phyloP scores from a whole-genome alignment of 2,888 invertebrate species.

The Luperina nickerlii region DNA sequence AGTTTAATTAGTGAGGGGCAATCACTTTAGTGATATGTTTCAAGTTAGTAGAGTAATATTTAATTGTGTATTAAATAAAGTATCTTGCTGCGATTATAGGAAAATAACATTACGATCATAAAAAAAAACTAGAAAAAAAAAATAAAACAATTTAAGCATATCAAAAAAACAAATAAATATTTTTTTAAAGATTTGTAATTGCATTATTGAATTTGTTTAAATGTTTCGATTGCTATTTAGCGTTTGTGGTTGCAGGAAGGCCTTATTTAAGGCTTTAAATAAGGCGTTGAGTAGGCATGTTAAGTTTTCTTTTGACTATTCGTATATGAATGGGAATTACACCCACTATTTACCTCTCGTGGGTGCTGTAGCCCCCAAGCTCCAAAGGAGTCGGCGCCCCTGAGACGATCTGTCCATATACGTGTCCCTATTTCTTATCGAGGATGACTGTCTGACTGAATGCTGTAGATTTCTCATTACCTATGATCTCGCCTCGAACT shows the following conservation, averaged over 20 bases:
- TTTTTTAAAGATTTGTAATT: too few relatives aligned
- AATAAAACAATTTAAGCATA: too few relatives aligned
- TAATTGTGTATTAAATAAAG: background rate
- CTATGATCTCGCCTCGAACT: background rate
- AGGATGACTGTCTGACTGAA: background rate
- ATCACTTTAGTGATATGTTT: constrained; percentile 17
- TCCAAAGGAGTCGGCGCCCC: too few relatives aligned
- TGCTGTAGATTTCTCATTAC: background rate
- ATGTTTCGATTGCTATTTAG: background rate
- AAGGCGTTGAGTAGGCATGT: background rate
- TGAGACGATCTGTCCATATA: background rate
- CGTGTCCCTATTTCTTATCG: background rate
- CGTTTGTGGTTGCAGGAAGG: background rate
- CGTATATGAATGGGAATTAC: background rate
- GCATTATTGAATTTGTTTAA: background rate
- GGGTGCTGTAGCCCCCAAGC: background rate
- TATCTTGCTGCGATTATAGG: too few relatives aligned
- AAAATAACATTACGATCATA: background rate
- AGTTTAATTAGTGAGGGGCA: constrained; percentile 6
- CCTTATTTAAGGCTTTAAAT: background rate
- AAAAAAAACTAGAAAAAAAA: too few relatives aligned
- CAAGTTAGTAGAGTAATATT: background rate
- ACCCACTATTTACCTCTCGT: background rate
- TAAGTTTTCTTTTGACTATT: too few relatives aligned
- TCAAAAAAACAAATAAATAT: too few relatives aligned